Evolutionary conservation across 2,888 invertebrate genomes (phyloP), one percentile per base, ranked within the genome.

Genomic region (Drosophila gaucha): DNA sequence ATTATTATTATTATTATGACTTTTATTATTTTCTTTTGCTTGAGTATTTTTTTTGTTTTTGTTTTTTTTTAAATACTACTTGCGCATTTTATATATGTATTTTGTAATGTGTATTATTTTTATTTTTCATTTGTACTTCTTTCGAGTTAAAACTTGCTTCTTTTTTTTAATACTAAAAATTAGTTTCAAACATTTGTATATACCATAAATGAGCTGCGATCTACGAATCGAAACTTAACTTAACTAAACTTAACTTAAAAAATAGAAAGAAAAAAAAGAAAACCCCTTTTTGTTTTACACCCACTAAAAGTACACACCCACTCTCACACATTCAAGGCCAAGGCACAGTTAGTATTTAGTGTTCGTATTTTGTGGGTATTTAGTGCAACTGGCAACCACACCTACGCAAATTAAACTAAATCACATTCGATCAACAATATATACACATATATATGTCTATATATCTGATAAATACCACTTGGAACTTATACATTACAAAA

Each of bases 21-120:
- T n/a, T n/a, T 44, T 46, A 35, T 39, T 39, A 39, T 64, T 63
- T 49, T 39, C 35, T 58, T 52, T 58, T 41, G 41, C 43, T 57
- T 66, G 67, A 76, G 54, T 62, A 57, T 38, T 47, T 71, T n/a
- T n/a, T 57, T 58, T 38, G 38, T 67, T 60, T 67, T 71, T 57
- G 55, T 72, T 47, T 43, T 20, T 18, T 43, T 28, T 44, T 28
- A 10, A 47, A 47, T 51, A 12, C 54, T 50, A 64, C 20, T 62
- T 62, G 51, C 55, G 41, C 56, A 63, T 67, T 9, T 35, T 20
- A 6, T 24, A 56, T 44, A 20, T 49, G 38, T 46, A 20, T 31
- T 46, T 46, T 44, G 18, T 60, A 14, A 28, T 63, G 58, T 63
- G 67, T 67, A 64, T 64, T 65, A 44, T 67, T 55, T 46, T 60